These are phyloP conservation scores for Apotomis turbidana DNA, from an alignment of 2,888 invertebrate species.

Conservation along the genomic window DNA sequence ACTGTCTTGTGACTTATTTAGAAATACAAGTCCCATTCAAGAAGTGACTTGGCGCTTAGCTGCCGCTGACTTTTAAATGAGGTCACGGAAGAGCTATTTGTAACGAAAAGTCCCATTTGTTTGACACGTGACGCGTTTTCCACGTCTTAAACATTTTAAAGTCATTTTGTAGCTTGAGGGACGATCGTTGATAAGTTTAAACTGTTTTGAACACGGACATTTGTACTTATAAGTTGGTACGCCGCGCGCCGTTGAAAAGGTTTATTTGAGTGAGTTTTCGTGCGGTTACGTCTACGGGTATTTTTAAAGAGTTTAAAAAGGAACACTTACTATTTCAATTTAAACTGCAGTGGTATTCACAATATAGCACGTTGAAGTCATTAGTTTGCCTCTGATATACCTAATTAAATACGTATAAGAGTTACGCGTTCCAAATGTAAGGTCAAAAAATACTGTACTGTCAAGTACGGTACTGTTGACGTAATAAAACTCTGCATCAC, in stretches of 20 bases:
- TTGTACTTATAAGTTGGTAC: slow-evolving; percentile 1
- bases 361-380: too few species aligned
- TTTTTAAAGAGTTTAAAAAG: too few species aligned
- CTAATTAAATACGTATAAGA: too few species aligned
- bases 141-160: slow-evolving; percentile 42
- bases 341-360: too few species aligned
- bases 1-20: slow-evolving; percentile 25
- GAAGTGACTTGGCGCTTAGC: slow-evolving; percentile 31
- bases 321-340: too few species aligned
- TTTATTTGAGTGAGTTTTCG: background rate
- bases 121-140: slow-evolving; percentile 42
- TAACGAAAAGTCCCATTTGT: slow-evolving; percentile 42
- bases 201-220: slow-evolving; percentile 31
- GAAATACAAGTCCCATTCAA: slow-evolving; percentile 33
- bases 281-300: too few species aligned
- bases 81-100: slow-evolving; percentile 42
- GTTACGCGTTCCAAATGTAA: too few species aligned
- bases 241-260: background rate
- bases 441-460: too few species aligned
- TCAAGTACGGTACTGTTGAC: too few species aligned
- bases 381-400: too few species aligned
- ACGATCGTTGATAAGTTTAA: slow-evolving; percentile 39
- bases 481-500: too few species aligned
- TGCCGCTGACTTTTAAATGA: slow-evolving; percentile 37
- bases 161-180: slow-evolving; percentile 32